Evolutionary conservation across 64 coral and sea anemone genomes (phyloP).

Genomic region (Montipora efflorescens): DNA sequence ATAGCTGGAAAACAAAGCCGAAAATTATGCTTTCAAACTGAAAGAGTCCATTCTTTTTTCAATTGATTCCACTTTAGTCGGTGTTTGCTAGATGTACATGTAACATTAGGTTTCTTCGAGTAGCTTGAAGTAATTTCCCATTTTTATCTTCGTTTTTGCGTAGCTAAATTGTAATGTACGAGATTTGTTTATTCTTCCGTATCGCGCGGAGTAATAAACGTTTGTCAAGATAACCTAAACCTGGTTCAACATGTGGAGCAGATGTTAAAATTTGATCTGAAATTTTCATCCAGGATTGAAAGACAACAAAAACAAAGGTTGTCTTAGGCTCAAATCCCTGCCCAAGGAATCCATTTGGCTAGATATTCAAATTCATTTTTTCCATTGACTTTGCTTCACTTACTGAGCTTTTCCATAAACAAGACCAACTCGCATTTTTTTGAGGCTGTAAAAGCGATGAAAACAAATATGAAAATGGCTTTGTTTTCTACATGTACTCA

Average conservation of each 20-base stretch:
- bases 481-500: neutral
- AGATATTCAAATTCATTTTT: no score
- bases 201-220: neutral
- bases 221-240: neutral
- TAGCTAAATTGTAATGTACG: neutral
- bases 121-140: no score
- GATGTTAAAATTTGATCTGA: neutral
- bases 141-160: neutral
- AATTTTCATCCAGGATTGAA: neutral
- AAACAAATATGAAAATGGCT: neutral
- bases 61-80: neutral
- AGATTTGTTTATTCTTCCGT: neutral
- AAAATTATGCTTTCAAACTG: neutral
- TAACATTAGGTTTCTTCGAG: neutral
- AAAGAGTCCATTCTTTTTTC: neutral
- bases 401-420: no score
- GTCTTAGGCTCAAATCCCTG: neutral
- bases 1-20: no score
- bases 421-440: no score
- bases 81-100: neutral
- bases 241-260: neutral
- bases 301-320: neutral
- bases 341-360: no score
- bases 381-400: no score
- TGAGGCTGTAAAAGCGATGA: neutral